Percentiles rank a stretch among this genome's conserved stretches.
phyloP scores from a whole-genome alignment of 2,113 vertebrate genomes.

The Pyrgilauda ruficollis region DNA sequence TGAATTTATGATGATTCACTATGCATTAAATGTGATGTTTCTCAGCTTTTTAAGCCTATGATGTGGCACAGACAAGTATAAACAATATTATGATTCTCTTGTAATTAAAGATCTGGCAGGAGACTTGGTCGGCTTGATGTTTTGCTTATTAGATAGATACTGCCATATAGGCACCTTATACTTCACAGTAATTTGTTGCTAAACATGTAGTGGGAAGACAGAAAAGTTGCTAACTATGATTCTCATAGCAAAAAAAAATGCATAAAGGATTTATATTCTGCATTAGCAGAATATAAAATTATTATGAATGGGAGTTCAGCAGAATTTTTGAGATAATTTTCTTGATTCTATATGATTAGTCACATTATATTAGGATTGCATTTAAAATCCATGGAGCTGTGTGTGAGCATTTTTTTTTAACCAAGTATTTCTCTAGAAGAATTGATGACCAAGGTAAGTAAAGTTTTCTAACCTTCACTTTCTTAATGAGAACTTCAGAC shows the following conservation, averaged over 20 bases:
- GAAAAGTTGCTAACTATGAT: neutral
- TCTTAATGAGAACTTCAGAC: neutral
- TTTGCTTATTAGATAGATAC: neutral
- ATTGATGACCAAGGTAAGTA: neutral
- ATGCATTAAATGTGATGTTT: neutral
- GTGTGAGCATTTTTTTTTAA: neutral
- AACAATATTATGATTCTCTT: neutral
- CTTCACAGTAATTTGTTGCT: neutral
- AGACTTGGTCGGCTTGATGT: neutral
- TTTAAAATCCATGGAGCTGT: neutral
- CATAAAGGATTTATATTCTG: neutral
- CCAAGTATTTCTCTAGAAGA: neutral
- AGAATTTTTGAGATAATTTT: neutral
- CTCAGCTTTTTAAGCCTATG: neutral
- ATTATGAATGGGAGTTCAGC: neutral
- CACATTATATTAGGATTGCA: neutral
- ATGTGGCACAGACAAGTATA: neutral
- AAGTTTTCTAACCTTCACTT: neutral
- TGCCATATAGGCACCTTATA: neutral
- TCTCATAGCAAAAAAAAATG: neutral
- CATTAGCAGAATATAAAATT: neutral
- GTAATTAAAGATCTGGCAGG: constrained; percentile 2
- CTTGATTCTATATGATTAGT: neutral
- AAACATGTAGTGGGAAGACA: neutral
- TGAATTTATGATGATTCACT: neutral